Evolutionary conservation across 2,113 vertebrate genomes (phyloP).

Genomic region (Entelurus aequoreus): DNA sequence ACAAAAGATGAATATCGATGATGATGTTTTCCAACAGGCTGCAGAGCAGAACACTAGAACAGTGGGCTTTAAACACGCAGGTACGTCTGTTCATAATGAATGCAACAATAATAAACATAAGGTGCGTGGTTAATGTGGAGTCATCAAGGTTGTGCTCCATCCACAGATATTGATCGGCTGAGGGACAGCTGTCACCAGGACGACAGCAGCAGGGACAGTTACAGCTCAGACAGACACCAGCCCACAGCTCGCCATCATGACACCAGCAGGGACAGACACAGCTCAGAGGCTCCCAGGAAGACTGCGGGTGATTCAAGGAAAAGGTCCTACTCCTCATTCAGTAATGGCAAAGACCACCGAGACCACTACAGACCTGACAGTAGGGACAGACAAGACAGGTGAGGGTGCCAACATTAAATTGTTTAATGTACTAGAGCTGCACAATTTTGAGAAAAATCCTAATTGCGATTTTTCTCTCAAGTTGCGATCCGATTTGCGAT

Average conservation of each 20-base stretch:
- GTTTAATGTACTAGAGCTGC: too few relatives aligned
- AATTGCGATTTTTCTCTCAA: too few relatives aligned
- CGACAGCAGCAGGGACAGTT: slow-evolving; percentile 95
- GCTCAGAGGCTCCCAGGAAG: slow-evolving; percentile 83
- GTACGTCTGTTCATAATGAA: slow-evolving; percentile 53
- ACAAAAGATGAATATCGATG: neutral
- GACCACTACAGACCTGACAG: slow-evolving; percentile 89
- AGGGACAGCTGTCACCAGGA: slow-evolving; percentile 91
- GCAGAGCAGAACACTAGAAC: slow-evolving; percentile 84
- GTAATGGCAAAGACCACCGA: slow-evolving; percentile 96
- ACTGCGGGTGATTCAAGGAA: slow-evolving; percentile 76
- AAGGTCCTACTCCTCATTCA: slow-evolving; percentile 86
- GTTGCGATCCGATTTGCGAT: too few relatives aligned
- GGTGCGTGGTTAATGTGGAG: neutral
- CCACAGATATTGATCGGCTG: slow-evolving; percentile 83
- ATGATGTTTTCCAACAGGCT: slow-evolving; percentile 65
- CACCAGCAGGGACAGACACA: slow-evolving; percentile 78
- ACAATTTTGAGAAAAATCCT: too few relatives aligned
- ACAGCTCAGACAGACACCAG: slow-evolving; percentile 87
- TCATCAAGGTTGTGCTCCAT: neutral
- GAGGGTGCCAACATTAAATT: neutral
- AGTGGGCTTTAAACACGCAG: slow-evolving; percentile 82
- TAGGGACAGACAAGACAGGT: slow-evolving; percentile 74
- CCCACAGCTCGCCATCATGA: slow-evolving; percentile 82
- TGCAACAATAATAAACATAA: too few relatives aligned